Base-by-base conservation (phyloP, 2,113 vertebrate genomes). In the Polypterus bichir region DNA sequence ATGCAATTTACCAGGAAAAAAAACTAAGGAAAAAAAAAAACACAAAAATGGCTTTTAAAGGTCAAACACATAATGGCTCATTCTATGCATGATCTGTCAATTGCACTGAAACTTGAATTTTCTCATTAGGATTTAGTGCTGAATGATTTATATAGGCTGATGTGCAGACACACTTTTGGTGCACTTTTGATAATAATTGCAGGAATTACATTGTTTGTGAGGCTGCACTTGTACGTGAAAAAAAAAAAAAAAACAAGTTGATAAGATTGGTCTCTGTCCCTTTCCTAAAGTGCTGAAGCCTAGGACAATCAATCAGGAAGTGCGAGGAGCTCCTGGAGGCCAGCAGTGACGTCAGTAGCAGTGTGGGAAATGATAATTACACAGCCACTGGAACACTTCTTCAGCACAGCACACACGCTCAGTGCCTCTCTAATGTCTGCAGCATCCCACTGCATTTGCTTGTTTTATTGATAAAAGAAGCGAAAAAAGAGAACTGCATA, bases 341-440 rank as follows among this genome's bases (percentile, higher is more conserved):
- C 59, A 62, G 44, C 10, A 9, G 59, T 66, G 65, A 67, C 70
- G 68, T 66, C 52, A 69, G 62, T 49, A 48, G 57, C 49, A 81
- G 76, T 74, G 70, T 79, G 79, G 72, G 75, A 76, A 82, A 69
- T 77, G 77, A 77, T 79, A 65, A 69, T 69, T 79, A 74, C 75
- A 76, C 75, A 73, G 68, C 60, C 72, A 70, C 48, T 58, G 47
- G 62, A 70, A 64, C 52, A 59, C 63, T 62, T 64, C 62, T 63
- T 67, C 49, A 65, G 63, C 61, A 54, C 54, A 53, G 49, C 46
- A 54, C 49, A 58, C 56, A 58, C 56, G 46, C 46, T 58, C 57
- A 52, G 48, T 60, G 63, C 10, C 59, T 63, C 61, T 59, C 54
- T 49, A 57, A 57, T 3, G 27, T 59, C 6, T 64, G 63, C 63